Conservation (phyloP, 2,113 vertebrate genomes). For the Myodes glareolus region DNA sequence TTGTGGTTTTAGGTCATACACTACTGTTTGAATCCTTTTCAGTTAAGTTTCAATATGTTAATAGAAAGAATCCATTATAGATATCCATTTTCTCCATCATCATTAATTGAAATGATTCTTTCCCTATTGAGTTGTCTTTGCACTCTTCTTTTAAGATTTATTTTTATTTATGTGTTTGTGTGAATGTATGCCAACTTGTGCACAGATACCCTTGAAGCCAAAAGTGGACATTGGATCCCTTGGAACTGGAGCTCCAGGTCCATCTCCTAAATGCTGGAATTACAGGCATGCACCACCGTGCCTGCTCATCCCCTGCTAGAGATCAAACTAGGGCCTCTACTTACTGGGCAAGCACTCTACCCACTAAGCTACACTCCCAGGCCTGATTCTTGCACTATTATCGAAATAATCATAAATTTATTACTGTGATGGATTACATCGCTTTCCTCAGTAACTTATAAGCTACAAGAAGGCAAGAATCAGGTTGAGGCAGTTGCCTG, state of each 20-base stretch:
- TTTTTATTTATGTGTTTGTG: not conserved
- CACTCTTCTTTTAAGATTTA: not conserved
- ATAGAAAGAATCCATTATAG: not conserved
- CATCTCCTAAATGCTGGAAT: not conserved
- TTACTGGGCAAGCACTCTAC: not conserved
- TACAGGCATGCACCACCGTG: not conserved
- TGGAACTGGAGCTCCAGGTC: not conserved
- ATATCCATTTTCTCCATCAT: not conserved
- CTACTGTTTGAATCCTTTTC: not conserved
- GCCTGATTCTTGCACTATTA: not conserved
- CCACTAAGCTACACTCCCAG: not conserved
- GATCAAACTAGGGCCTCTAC: not conserved
- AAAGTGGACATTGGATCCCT: not conserved
- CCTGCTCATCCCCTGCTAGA: too few relatives aligned
- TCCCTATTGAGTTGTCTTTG: not conserved
- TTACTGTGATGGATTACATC: slow-evolving; percentile 16
- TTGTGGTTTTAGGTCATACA: slow-evolving; percentile 16
- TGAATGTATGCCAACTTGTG: not conserved
- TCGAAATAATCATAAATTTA: slow-evolving; percentile 33
- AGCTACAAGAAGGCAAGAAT: slow-evolving; percentile 47
- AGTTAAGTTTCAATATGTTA: slow-evolving; percentile 22
- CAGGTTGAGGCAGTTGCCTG: not conserved
- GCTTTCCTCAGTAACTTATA: slow-evolving; percentile 29
- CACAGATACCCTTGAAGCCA: not conserved
- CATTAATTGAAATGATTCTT: slow-evolving; percentile 49